phyloP scores from a whole-genome alignment of 2,797 vertebrate genomes.

The Melopsittacus undulatus region DNA sequence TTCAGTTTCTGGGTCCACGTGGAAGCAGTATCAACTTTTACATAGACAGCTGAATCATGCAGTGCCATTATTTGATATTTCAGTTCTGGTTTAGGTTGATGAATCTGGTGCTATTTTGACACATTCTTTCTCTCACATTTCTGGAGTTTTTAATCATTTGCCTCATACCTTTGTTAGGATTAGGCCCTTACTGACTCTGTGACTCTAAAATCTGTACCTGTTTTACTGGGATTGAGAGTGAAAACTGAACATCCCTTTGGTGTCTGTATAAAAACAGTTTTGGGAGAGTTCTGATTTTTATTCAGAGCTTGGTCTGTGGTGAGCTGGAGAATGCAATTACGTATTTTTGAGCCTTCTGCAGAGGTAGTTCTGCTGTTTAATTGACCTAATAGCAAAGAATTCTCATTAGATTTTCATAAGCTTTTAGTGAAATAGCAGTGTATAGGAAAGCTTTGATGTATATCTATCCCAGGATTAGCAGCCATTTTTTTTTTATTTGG shows the following conservation, averaged over 20 bases:
- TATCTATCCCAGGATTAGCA: not conserved
- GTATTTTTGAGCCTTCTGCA: not conserved
- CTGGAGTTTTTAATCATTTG: not conserved
- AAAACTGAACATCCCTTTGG: not conserved
- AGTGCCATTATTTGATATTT: not conserved
- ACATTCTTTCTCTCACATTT: not conserved
- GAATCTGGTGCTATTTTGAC: not conserved
- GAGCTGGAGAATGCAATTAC: not conserved
- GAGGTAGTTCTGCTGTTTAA: not conserved
- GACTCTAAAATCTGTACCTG: not conserved
- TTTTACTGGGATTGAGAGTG: not conserved
- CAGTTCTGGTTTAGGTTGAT: not conserved
- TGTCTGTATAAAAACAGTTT: not conserved
- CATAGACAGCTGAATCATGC: not conserved
- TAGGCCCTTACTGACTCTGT: not conserved
- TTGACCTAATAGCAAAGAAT: not conserved
- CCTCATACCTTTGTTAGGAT: not conserved
- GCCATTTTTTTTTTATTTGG: not conserved
- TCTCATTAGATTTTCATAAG: not conserved
- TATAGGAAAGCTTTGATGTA: not conserved
- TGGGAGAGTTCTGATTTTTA: not conserved
- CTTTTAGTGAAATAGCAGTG: not conserved
- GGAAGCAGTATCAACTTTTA: not conserved
- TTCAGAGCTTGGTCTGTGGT: not conserved
- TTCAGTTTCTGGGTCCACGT: not conserved